Conservation (phyloP, 1,140 invertebrate species). For the Drosophila santomea region DNA sequence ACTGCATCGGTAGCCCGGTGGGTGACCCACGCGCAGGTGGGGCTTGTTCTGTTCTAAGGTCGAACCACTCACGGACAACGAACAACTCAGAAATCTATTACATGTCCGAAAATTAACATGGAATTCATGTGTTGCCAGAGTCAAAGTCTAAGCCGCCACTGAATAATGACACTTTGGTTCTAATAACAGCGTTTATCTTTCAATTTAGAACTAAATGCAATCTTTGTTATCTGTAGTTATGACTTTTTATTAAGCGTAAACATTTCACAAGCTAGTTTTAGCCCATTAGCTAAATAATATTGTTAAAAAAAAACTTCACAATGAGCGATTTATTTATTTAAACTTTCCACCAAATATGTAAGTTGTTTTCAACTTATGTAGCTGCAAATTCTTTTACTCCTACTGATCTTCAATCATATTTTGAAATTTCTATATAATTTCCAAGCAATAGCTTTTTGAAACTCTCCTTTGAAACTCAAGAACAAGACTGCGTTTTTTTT, state of each 20-base stretch:
- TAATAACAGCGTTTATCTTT: not conserved
- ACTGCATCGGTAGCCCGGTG: constrained; percentile 23
- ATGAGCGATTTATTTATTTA: too few relatives aligned
- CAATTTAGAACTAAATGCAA: constrained; percentile 1
- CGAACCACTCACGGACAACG: constrained; percentile 21
- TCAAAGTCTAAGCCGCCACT: not conserved
- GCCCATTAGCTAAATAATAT: too few relatives aligned
- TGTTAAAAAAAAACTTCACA: too few relatives aligned
- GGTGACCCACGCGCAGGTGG: constrained; percentile 35
- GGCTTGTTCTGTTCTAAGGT: constrained; percentile 51
- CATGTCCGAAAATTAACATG: constrained; percentile 1
- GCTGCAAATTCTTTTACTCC: too few relatives aligned
- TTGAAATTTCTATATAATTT: too few relatives aligned
- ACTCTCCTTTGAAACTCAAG: not conserved
- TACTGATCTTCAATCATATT: too few relatives aligned
- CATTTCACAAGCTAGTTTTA: not conserved
- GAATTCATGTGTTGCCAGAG: not conserved
- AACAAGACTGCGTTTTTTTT: not conserved
- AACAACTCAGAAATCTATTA: not conserved
- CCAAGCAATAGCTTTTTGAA: too few relatives aligned
- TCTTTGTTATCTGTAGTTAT: not conserved
- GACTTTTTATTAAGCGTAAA: not conserved
- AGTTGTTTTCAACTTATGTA: too few relatives aligned
- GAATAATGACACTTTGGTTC: not conserved
- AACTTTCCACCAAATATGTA: too few relatives aligned